Evolutionary conservation across 2,888 invertebrate genomes (phyloP), one percentile per base, ranked within the genome.

Genomic region (Drosophila peninsularis): DNA sequence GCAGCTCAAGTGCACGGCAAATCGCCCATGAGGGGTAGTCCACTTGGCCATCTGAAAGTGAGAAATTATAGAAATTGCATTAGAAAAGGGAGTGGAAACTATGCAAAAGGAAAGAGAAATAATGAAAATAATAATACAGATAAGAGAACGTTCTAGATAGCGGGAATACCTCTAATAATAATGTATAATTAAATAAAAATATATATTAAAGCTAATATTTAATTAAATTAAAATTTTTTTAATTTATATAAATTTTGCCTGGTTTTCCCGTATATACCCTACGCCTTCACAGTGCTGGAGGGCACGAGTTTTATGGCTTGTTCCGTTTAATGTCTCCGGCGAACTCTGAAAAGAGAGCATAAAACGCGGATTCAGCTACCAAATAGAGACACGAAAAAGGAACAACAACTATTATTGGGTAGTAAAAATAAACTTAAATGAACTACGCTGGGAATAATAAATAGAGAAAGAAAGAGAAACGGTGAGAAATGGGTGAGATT

Each of bases 311-410:
- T 66, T 50, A 70, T 60, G 52, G 58, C 52, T 56, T 62, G 67
- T 72, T 55, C 36, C 41, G 41, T 71, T 57, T 52, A 67, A 71
- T 71, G 71, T 62, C 41, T 14, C 41, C n/a, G 19, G 13, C 32
- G 32, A 47, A 13, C 47, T 47, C 7, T 17, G 30, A 32, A 19
- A 21, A n/a, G n/a, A 41, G 10, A 24, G 13, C 49, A 62, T 50
- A 45, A 64, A 60, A 56, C 11, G 10, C 17, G 39, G 39, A 36
- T 36, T 65, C n/a, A 17, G 24, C 27, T 14, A 41, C 60, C 50
- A 14, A 58, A 58, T 34, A 50, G 57, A 45, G 36, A 52, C n/a
- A 45, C 34, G 13, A 55, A 39, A 42, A 27, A 42, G 24, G 21
- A 14, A 32, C 5, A 56, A 41, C 45, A 14, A 42, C 37, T 19